Conservation (phyloP, 2,888 invertebrate species). For the Apodemia zela region DNA sequence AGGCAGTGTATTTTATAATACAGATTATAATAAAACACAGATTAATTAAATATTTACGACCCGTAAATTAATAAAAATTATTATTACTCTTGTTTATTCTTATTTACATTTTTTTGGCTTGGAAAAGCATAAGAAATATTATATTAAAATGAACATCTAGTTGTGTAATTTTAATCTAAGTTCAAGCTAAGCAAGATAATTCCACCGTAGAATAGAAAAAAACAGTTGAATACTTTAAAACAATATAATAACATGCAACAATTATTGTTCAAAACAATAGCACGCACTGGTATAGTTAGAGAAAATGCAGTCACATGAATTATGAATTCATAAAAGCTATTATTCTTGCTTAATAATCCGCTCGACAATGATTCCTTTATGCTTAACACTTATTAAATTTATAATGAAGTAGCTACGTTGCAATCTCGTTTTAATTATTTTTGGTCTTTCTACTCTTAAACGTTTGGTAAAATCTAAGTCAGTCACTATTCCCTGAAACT, state of each 20-base stretch:
- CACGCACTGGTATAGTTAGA: not conserved
- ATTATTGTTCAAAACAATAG: not conserved
- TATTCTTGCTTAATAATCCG: constrained; percentile 3
- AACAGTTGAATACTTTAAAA: not conserved
- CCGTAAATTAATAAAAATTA: no score
- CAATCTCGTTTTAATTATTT: not conserved
- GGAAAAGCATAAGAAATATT: not conserved
- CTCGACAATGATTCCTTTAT: not conserved
- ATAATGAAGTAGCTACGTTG: not conserved
- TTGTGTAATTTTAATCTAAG: not conserved
- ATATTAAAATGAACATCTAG: not conserved
- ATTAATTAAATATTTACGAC: no score
- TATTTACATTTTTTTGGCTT: no score
- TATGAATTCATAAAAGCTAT: constrained; percentile 1
- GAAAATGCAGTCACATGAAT: constrained; percentile 3
- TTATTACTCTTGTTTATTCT: no score
- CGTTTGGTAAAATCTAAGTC: not conserved
- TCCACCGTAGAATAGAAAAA: not conserved
- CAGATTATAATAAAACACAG: no score
- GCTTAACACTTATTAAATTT: not conserved
- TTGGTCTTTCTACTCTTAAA: not conserved
- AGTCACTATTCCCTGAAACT: no score
- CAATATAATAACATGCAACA: not conserved
- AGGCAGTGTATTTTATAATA: no score
- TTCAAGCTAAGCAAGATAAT: not conserved